Conservation (phyloP, 1,140 invertebrate species). For the Aphaenogaster floridana region DNA sequence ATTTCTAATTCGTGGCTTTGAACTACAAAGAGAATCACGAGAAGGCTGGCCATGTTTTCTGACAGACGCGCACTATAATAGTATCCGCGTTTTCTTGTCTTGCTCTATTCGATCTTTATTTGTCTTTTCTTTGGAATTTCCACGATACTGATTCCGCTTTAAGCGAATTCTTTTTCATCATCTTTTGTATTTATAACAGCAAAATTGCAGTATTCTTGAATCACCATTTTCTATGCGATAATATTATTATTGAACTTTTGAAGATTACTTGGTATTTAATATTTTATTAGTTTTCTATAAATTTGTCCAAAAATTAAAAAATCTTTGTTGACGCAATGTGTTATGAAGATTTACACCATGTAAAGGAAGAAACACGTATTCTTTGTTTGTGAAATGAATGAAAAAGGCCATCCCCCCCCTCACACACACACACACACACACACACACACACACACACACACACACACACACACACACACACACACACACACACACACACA, state of each 20-base stretch:
- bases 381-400: neutral
- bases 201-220: no score
- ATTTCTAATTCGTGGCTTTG: constrained; percentile 64
- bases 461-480: no score
- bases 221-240: neutral
- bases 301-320: neutral
- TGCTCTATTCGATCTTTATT: neutral
- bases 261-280: neutral
- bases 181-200: neutral
- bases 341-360: no score
- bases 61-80: neutral
- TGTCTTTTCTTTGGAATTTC: constrained; percentile 42
- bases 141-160: neutral
- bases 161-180: neutral
- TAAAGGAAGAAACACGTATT: neutral
- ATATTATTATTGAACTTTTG: neutral
- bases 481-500: no score
- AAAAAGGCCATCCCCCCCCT: neutral
- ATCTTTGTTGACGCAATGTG: no score
- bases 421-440: no score
- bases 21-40: constrained; percentile 31
- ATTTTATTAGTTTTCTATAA: neutral
- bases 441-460: no score
- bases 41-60: neutral
- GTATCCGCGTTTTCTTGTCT: neutral